phyloP scores from a whole-genome alignment of 2,797 vertebrate species.

The Pseudotriccus pelzelni region DNA sequence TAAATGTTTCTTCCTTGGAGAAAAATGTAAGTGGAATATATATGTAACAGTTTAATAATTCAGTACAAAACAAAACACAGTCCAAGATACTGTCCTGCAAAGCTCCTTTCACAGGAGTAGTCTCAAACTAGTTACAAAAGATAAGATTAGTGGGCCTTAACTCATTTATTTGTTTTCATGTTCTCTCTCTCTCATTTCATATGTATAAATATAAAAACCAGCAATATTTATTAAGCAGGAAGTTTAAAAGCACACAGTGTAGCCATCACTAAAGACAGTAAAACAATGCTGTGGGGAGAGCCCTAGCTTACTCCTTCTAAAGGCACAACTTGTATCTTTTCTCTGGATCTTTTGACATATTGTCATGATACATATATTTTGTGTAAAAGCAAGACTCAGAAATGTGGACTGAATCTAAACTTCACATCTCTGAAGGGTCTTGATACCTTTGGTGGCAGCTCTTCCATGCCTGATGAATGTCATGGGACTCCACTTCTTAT shows the following conservation, averaged over 20 bases:
- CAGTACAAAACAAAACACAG: neutral
- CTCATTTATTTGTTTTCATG: neutral
- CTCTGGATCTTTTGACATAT: neutral
- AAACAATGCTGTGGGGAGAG: neutral
- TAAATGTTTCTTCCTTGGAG: neutral
- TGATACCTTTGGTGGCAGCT: neutral
- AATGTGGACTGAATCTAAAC: rapidly evolving
- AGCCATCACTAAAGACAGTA: neutral
- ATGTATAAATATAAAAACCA: neutral
- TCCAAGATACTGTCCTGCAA: neutral
- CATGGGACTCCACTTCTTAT: neutral
- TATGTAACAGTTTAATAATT: neutral
- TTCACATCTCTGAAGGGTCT: neutral
- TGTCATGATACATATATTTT: neutral
- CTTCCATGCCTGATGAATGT: neutral
- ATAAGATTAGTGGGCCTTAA: neutral
- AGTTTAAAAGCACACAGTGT: constrained; percentile 14
- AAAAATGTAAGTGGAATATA: neutral
- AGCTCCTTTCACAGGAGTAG: neutral
- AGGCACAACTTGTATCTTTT: neutral
- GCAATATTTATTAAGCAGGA: neutral
- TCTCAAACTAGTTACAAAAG: neutral
- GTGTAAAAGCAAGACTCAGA: neutral
- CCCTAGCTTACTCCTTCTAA: neutral
- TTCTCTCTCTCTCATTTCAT: neutral